Base-by-base conservation (phyloP, 1,140 invertebrate species). In the Penaeus chinensis region DNA sequence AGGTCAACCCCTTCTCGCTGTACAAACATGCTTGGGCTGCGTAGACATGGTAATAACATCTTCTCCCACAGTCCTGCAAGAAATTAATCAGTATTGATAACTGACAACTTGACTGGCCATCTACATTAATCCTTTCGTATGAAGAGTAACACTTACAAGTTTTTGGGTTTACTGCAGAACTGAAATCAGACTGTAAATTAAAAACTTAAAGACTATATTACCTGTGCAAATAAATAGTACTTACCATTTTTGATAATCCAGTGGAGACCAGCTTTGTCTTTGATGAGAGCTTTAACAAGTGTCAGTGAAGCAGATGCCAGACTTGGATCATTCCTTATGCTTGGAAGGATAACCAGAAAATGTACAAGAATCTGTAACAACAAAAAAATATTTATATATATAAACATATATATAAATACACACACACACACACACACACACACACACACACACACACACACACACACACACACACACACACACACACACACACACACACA, bases 171-270 rank as follows among this genome's bases (percentile, higher is more conserved):
- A 42, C 37, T 42, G 32, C 2, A 2, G 32, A 32, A 32, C 0
- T 32, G 7, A 42, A 13, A 54, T 54, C 11, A 54, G 16, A 54
- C 54, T 16, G 54, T 54, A 54, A 54, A 54, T 0, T 47, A 47
- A 13, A 13, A 47, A 47, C 47, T 47, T 47, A 32, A 32, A 62
- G 8, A 22, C 3, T 7, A 62, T 63, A 62, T 42, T 7, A 42
- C 7, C 4, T 54, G 54, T 54, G 54, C 10, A 13, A 54, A 54
- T 13, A 32, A 8, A 37, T 32, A 22, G 22, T n/a, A 22, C 83
- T 42, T 32, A 86, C 84, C 84, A 86, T 86, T 86, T 66, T 86
- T 86, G 47, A 86, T 69, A 37, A 86, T 63, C 84, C 84, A 86
- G 27, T 80, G 65, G 5, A 81, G 84, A 10, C 84, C 84, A 86